Base-by-base conservation (phyloP, 2,888 invertebrate genomes). In the Charanyca ferruginea region DNA sequence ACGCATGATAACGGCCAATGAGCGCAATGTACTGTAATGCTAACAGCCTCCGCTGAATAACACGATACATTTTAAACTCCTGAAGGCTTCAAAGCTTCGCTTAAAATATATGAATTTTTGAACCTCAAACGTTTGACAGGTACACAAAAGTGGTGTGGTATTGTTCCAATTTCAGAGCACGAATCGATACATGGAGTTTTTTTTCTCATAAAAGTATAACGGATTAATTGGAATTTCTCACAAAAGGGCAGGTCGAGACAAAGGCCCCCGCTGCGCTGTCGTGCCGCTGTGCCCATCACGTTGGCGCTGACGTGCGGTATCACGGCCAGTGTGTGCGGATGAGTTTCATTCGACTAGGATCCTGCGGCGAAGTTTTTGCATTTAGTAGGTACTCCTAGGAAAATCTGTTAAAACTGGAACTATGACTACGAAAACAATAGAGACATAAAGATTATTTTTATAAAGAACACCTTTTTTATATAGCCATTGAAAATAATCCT, bases 1-100 rank as follows among this genome's bases (percentile, higher is more conserved):
- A 94, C 90, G 81, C 92, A 94, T 94, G 92, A 90, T 89, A 89
- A 79, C 81, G 79, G 83, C 79, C 90, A 89, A 90, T 89, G 90
- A 88, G 89, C 84, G 87, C 87, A 90, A 91, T 92, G 89, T 90
- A 89, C 88, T 87, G 90, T 86, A 84, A 87, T 80, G 73, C 73
- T 82, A 82, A 86, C 86, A 83, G 79, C 85, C 83, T 81, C 73
- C 28, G 41, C 65, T 35, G 57, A 72, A 83, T 66, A 79, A 70
- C 74, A 58, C 44, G 28, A 48, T 63, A 62, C 59, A 72, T 77
- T 80, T 76, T 73, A 73, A 70, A 79, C 49, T 51, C 20, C 28
- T 64, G 32, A 58, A 59, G 35, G 53, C 16, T 62, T 63, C 18
- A 58, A 59, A 66, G 41, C 52, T 18, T n/a, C 44, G 49, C 16